A percentile compares a stretch with the other conserved stretches of the same genome.
phyloP scores from a whole-genome alignment of 2,888 invertebrate species.

The Parapristionchus giblindavisi region DNA sequence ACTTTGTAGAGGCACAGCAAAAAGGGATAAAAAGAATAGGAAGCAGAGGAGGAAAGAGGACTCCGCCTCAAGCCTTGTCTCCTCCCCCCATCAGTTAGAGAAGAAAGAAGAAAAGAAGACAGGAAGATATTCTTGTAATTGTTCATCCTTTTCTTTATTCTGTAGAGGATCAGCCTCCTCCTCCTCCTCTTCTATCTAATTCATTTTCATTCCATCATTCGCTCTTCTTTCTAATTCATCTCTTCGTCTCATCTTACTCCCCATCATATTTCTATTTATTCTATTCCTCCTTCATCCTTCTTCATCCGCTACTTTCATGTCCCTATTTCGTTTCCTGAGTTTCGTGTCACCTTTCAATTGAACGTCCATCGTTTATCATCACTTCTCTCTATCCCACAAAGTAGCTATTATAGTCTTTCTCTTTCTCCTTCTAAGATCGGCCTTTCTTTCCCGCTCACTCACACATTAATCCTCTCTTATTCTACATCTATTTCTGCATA shows the following conservation, averaged over 20 bases:
- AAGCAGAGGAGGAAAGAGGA: no score
- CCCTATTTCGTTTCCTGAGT: not conserved
- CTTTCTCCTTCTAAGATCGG: no score
- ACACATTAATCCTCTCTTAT: slow-evolving; percentile 2
- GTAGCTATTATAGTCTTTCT: slow-evolving; percentile 27
- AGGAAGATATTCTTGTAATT: no score
- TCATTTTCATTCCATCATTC: not conserved
- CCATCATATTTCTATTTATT: not conserved
- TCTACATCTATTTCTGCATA: not conserved
- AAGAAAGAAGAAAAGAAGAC: no score
- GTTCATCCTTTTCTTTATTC: no score
- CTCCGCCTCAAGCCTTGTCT: no score
- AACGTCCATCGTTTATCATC: slow-evolving; percentile 1
- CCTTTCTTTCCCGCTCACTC: not conserved
- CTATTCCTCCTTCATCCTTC: not conserved
- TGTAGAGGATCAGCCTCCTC: not conserved
- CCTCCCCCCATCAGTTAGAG: no score
- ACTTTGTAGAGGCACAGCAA: no score
- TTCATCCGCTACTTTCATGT: not conserved
- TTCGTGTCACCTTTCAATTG: not conserved
- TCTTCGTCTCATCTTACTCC: slow-evolving; percentile 10
- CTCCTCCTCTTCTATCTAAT: not conserved
- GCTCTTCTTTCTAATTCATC: not conserved
- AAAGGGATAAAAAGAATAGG: no score
- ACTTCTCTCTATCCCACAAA: not conserved